Evolutionary conservation across 2,113 vertebrate genomes (phyloP).

Genomic region (Chamaetylas fuelleborni): DNA sequence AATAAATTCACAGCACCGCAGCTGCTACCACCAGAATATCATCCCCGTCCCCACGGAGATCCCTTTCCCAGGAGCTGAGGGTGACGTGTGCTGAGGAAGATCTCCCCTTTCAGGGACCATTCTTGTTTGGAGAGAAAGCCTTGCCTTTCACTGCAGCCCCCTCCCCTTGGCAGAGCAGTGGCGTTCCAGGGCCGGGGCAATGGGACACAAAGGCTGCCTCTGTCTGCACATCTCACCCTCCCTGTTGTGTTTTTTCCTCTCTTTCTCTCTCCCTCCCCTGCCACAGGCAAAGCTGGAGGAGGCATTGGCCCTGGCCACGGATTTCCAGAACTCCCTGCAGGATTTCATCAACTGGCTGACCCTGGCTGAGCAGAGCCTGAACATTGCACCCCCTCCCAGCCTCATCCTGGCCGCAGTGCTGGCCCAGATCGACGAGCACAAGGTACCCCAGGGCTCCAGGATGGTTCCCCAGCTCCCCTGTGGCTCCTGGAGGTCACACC

Average conservation of each 20-base stretch:
- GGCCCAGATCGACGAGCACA: conserved; percentile 97
- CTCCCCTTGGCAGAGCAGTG: neutral
- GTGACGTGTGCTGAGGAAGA: neutral
- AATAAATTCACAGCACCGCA: neutral
- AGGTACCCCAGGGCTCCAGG: conserved; percentile 69
- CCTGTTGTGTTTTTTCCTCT: neutral
- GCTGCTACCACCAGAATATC: neutral
- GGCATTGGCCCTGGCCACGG: conserved; percentile 87
- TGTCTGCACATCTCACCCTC: conserved; percentile 39
- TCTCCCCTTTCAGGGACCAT: neutral
- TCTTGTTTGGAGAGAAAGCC: neutral
- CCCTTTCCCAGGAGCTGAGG: neutral
- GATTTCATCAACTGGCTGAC: conserved; percentile 99
- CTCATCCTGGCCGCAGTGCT: conserved; percentile 91
- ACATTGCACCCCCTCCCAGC: conserved; percentile 88
- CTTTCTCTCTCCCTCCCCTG: neutral
- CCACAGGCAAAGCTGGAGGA: conserved; percentile 92
- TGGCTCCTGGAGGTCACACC: fast-evolving
- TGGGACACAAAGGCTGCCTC: conserved; percentile 39
- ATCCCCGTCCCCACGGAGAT: neutral
- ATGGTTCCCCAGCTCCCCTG: neutral
- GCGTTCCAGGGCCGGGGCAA: too few species aligned
- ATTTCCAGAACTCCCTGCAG: conserved; percentile 96
- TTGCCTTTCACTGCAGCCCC: neutral
- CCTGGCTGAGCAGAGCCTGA: conserved; percentile 91